Evolutionary conservation across 2,888 invertebrate species (phyloP).

Genomic region (Marronus borbonicus): DNA sequence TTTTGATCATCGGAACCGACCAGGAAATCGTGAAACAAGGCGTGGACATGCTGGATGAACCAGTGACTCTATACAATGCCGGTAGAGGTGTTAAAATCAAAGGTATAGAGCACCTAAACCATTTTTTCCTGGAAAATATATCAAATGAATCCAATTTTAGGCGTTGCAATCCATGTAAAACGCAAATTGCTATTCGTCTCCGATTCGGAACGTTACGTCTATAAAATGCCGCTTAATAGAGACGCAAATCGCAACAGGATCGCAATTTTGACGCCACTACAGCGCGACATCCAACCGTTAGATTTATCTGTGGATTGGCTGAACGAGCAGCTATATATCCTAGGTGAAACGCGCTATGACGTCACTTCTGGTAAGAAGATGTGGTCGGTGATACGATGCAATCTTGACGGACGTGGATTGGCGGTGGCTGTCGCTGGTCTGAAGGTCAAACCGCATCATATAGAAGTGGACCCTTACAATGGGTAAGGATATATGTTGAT

Average conservation of each 20-base stretch:
- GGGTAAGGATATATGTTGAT: constrained; percentile 74
- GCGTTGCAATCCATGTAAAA: constrained; percentile 84
- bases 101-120: constrained; percentile 61
- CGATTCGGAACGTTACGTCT: constrained; percentile 78
- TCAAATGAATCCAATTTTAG: constrained; percentile 66
- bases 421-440: constrained; percentile 82
- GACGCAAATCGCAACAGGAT: constrained; percentile 65
- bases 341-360: constrained; percentile 79
- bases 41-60: constrained; percentile 79
- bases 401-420: constrained; percentile 81
- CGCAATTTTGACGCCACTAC: constrained; percentile 71
- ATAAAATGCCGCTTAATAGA: constrained; percentile 72
- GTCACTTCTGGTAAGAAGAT: constrained; percentile 60
- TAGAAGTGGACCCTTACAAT: constrained; percentile 94
- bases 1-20: constrained; percentile 80
- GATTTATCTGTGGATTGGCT: constrained; percentile 92
- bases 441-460: constrained; percentile 80
- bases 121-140: too few relatives aligned
- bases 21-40: constrained; percentile 79
- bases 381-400: constrained; percentile 85
- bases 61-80: constrained; percentile 77
- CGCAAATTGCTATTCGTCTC: constrained; percentile 84
- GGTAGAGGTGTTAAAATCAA: constrained; percentile 70
- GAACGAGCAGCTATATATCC: constrained; percentile 86
- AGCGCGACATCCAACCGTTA: constrained; percentile 77